These are phyloP conservation scores for Vidua chalybeata DNA, from an alignment of 2,113 vertebrate species.

Conservation along the genomic window DNA sequence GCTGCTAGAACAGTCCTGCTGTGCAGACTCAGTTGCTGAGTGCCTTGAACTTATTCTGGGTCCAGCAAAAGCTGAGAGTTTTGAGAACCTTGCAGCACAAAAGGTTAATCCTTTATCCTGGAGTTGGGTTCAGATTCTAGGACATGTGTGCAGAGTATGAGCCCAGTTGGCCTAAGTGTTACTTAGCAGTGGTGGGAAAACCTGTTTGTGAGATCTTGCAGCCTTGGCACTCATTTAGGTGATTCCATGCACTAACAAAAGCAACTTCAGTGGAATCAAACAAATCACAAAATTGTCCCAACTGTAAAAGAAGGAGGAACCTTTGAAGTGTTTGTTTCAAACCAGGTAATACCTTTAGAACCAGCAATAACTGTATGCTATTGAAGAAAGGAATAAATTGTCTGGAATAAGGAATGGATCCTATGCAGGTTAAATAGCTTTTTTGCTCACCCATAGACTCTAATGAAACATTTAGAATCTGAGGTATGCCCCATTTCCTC, in stretches of 20 bases:
- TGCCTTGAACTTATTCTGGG: not conserved
- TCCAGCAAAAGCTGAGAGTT: not conserved
- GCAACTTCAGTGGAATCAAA: not conserved
- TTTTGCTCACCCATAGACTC: not conserved
- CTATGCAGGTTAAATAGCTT: not conserved
- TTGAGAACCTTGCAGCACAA: not conserved
- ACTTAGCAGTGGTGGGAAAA: not conserved
- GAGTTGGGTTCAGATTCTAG: not conserved
- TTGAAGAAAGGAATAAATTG: not conserved
- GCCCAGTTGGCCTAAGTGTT: not conserved
- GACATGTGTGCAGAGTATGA: rapidly evolving
- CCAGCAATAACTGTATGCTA: not conserved
- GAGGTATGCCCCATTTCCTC: not conserved
- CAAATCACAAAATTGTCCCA: not conserved
- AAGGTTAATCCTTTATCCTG: not conserved
- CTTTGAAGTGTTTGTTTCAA: not conserved
- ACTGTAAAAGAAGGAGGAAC: not conserved
- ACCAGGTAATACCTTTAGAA: not conserved
- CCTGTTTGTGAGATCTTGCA: not conserved
- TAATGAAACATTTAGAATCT: not conserved
- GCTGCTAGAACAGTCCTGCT: not conserved
- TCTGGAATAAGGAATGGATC: not conserved
- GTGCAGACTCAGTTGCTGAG: not conserved
- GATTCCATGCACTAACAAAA: not conserved
- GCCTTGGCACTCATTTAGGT: not conserved